phyloP scores from a whole-genome alignment of 2,113 vertebrate species.

The Tetrao urogallus region DNA sequence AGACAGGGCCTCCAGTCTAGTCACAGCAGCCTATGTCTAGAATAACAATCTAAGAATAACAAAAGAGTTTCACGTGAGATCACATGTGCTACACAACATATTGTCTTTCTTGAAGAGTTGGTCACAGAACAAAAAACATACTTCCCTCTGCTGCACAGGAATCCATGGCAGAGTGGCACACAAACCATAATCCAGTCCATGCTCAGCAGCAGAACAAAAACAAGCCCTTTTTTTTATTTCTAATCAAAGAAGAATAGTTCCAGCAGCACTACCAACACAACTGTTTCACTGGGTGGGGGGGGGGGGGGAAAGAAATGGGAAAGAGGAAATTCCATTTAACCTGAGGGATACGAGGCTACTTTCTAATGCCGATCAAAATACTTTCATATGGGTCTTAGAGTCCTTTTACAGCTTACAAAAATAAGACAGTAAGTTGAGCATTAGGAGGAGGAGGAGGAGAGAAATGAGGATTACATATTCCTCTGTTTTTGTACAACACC shows the following conservation, averaged over 20 bases:
- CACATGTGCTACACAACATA: rapidly evolving
- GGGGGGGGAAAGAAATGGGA: background rate
- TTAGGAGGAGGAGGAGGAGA: background rate
- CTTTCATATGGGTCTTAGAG: background rate
- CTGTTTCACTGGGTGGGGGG: background rate
- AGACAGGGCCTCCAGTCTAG: background rate
- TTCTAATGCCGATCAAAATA: background rate
- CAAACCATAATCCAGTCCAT: background rate
- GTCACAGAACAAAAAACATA: background rate
- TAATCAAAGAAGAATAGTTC: background rate
- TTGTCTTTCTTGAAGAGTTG: background rate
- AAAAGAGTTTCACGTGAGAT: background rate
- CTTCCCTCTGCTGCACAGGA: background rate
- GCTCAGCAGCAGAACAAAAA: background rate
- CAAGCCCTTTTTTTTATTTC: background rate
- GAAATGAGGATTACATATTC: background rate
- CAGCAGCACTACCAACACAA: background rate
- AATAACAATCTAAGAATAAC: background rate
- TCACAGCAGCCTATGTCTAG: background rate
- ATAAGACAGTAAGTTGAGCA: background rate
- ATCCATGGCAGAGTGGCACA: background rate
- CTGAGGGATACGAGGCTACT: background rate
- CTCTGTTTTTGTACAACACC: background rate
- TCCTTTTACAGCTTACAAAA: background rate
- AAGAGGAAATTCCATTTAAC: background rate